These are phyloP conservation scores for Zapornia atra DNA, from an alignment of 2,113 vertebrate species.

Conservation along the genomic window DNA sequence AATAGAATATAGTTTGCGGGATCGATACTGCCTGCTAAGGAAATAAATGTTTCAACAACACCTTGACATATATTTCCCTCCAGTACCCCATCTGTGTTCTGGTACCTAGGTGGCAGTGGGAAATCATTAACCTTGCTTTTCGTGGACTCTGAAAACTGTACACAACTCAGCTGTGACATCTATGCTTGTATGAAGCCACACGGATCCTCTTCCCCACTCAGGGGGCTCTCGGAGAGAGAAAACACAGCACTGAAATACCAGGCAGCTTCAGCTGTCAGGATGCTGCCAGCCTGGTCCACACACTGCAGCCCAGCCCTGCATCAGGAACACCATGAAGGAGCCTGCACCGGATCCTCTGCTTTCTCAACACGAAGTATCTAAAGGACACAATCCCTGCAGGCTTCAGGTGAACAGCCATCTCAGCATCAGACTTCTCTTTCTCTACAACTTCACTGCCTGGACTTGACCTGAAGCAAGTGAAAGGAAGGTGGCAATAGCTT, in stretches of 20 bases:
- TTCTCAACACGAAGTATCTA: background rate
- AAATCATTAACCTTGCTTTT: background rate
- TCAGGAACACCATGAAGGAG: accelerated
- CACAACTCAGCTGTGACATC: background rate
- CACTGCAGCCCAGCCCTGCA: accelerated
- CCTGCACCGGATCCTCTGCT: accelerated
- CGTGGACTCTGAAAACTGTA: background rate
- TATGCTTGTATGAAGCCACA: background rate
- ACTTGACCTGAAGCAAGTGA: background rate
- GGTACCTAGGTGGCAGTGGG: background rate
- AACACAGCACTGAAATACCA: background rate
- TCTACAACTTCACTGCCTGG: background rate
- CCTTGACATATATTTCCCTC: constrained; percentile 40
- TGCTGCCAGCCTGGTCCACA: background rate
- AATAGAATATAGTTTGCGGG: constrained; percentile 32
- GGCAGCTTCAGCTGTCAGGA: background rate
- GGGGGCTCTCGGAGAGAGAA: background rate
- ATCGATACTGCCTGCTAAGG: constrained; percentile 46
- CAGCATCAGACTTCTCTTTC: background rate
- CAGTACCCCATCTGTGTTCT: background rate
- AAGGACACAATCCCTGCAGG: background rate
- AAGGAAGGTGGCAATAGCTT: background rate
- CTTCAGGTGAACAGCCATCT: background rate
- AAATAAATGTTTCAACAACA: constrained; percentile 37
- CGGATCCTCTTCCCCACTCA: background rate